phyloP scores from a whole-genome alignment of 2,113 vertebrate genomes.

The Anhinga rufa region DNA sequence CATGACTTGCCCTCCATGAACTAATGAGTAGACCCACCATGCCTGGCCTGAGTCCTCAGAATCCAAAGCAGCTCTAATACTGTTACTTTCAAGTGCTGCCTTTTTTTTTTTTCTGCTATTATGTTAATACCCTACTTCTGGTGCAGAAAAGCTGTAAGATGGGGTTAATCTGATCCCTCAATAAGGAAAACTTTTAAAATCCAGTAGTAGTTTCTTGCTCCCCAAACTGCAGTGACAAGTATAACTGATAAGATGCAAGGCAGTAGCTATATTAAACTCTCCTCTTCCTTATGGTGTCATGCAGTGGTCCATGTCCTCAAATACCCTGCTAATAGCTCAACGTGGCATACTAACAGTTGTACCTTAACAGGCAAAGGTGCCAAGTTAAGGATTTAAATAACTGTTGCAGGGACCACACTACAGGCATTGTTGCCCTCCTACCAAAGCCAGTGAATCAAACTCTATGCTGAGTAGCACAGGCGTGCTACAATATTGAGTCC shows the following conservation, averaged over 20 bases:
- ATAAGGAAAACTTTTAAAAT: neutral
- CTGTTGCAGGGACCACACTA: neutral
- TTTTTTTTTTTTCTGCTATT: neutral
- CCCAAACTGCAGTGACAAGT: neutral
- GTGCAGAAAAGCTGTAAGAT: neutral
- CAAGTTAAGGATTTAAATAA: neutral
- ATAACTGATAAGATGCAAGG: neutral
- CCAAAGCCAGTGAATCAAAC: neutral
- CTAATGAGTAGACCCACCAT: conserved; percentile 54
- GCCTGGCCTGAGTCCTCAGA: neutral
- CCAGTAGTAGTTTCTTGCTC: neutral
- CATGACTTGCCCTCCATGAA: conserved; percentile 64
- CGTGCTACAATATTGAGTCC: neutral
- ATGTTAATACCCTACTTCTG: neutral
- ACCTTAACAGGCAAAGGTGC: neutral
- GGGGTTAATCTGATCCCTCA: neutral
- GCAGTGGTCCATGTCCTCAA: neutral
- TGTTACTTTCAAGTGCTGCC: neutral
- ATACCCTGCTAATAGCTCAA: neutral
- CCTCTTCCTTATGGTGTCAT: neutral
- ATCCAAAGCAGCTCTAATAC: conserved; percentile 14
- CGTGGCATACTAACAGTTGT: neutral
- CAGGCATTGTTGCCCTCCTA: neutral
- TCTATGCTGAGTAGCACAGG: neutral
- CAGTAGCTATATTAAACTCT: neutral